phyloP scores from a whole-genome alignment of 2,888 invertebrate species.

The Melikaiella ostensackeni region DNA sequence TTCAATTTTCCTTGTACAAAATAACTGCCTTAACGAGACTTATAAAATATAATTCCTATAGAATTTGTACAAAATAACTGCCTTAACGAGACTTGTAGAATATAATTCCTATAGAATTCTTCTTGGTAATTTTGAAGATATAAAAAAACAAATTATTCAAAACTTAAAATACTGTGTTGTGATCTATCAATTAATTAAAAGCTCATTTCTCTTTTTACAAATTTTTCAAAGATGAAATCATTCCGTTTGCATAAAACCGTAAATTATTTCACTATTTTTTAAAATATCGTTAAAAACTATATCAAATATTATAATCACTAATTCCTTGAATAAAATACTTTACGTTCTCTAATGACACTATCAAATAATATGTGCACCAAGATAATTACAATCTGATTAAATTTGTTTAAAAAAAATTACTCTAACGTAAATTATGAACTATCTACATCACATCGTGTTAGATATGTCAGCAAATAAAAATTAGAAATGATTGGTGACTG shows the following conservation, averaged over 20 bases:
- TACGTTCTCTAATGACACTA: too few species aligned
- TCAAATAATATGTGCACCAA: too few species aligned
- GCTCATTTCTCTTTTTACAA: conserved; percentile 7
- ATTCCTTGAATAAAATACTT: not conserved
- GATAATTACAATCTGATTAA: not conserved
- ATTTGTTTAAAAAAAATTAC: too few species aligned
- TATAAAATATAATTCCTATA: not conserved
- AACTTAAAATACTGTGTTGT: not conserved
- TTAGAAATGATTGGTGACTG: not conserved
- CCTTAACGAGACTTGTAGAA: not conserved
- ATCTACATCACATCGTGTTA: not conserved
- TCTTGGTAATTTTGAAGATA: not conserved
- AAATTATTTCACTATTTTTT: too few species aligned
- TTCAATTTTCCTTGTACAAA: conserved; percentile 3
- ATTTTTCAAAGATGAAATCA: not conserved
- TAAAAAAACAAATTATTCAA: not conserved
- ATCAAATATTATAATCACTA: not conserved
- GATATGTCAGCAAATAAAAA: not conserved
- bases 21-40: not conserved
- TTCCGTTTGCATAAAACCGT: too few species aligned
- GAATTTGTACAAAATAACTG: not conserved
- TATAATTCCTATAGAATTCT: not conserved
- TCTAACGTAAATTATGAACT: not conserved
- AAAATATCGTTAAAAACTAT: not conserved
- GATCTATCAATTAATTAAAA: not conserved